Evolutionary conservation across 2,888 invertebrate genomes (phyloP), one percentile per base, ranked within the genome.

Genomic region (Gibbula magus): DNA sequence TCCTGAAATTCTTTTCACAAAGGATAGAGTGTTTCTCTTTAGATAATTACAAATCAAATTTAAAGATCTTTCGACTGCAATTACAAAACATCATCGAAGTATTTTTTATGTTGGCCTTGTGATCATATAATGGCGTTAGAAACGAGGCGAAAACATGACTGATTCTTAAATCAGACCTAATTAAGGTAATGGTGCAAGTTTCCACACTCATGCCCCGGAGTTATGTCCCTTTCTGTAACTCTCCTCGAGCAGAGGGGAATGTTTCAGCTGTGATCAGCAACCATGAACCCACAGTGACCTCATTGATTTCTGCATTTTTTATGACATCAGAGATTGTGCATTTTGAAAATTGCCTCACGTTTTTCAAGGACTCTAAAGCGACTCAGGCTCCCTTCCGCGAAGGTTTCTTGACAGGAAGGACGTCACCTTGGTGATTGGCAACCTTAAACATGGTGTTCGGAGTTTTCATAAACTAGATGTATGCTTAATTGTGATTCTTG

Each of bases 281-380:
- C 61, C 61, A 25, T 61, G 61, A 29, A 25, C 61, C 18, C 10
- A 61, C 16, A 13, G 18, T 61, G 25, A 61, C 61, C 61, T 22
- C 29, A 61, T 61, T 25, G 61, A 61, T 61, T 61, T 61, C 18
- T 29, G 25, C 29, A 61, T 61, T 61, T 61, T 61, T 61, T 45
- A 45, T 45, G 45, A 45, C 45, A 45, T 45, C 61, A 29, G 25
- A n/a, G 29, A 29, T 25, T 29, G 61, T 29, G 61, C 61, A 61
- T 61, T 45, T 61, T 61, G 61, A 61, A 61, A 61, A 61, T 61
- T 29, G 25, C 29, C 61, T 61, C 61, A 61, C 61, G 61, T 61
- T 61, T 61, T 61, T 61, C 29, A 4, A 16, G 4, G 29, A 22
- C 29, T 61, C 61, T 61, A 25, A 61, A 61, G 25, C 61, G 25